Evolutionary conservation across 2,113 vertebrate genomes (phyloP).

Genomic region (Phrynosoma blainvillii): DNA sequence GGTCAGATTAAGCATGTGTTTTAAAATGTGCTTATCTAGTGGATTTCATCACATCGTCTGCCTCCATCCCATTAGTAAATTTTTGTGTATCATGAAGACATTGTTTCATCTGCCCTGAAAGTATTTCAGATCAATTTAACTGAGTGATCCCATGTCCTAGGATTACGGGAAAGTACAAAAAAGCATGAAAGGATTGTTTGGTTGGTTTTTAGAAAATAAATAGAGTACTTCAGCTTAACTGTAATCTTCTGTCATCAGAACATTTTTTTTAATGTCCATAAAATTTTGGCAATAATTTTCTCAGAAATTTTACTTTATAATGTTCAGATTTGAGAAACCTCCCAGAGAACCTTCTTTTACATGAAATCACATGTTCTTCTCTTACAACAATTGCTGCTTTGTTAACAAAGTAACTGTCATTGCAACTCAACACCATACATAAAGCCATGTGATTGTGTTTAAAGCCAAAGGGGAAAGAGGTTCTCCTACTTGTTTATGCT

Average conservation of each 20-base stretch:
- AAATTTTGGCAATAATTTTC: not conserved
- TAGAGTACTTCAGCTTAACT: not conserved
- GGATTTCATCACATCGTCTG: not conserved
- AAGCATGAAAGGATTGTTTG: not conserved
- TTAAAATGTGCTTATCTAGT: not conserved
- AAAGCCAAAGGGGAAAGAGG: constrained; percentile 2
- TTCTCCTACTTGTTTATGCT: not conserved
- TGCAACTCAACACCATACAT: not conserved
- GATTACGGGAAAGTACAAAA: constrained; percentile 2
- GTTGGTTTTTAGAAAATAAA: not conserved
- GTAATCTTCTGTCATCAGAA: not conserved
- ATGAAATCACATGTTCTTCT: constrained; percentile 12
- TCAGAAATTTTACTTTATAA: constrained; percentile 6
- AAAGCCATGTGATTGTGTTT: constrained; percentile 6
- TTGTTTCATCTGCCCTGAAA: not conserved
- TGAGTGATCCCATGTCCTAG: not conserved
- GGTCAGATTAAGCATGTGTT: not conserved
- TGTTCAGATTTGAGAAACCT: constrained; percentile 34
- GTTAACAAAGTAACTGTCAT: not conserved
- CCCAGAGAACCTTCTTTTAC: not conserved
- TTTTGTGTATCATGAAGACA: constrained; percentile 6
- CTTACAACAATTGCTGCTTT: constrained; percentile 16
- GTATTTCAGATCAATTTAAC: not conserved
- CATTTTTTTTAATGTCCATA: not conserved
- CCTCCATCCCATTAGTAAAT: not conserved